A percentile compares a stretch with the other conserved stretches of the same genome.
Conservation (phyloP, 2,888 invertebrate species). For the Drosophila siamana region DNA sequence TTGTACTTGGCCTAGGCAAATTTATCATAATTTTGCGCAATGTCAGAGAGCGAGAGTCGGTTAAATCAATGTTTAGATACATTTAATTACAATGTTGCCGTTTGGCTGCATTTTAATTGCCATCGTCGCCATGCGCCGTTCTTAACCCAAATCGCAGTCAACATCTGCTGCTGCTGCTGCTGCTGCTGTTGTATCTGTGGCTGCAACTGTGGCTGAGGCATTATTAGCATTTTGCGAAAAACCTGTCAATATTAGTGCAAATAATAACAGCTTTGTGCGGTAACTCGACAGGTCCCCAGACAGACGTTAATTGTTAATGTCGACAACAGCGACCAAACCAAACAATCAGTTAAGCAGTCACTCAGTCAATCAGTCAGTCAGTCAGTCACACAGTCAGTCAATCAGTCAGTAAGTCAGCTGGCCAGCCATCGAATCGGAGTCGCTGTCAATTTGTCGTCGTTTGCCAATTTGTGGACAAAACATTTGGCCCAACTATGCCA, state of each 20-base stretch:
- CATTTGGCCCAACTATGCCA: constrained; percentile 74
- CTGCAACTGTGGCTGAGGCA: constrained; percentile 28
- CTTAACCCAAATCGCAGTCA: constrained; percentile 82
- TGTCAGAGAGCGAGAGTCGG: constrained; percentile 15
- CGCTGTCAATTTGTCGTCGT: constrained; percentile 64
- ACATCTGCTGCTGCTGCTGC: constrained; percentile 50
- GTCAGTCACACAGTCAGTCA: constrained; percentile 34
- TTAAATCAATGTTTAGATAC: constrained; percentile 78
- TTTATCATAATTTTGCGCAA: constrained; percentile 53
- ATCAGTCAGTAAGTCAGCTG: constrained; percentile 32
- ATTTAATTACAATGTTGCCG: constrained; percentile 74
- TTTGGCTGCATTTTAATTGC: constrained; percentile 72
- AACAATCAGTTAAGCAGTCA: constrained; percentile 34
- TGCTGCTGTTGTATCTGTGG: constrained; percentile 18
- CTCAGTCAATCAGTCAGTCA: constrained; percentile 33
- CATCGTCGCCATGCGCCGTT: constrained; percentile 71
- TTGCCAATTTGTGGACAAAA: constrained; percentile 58
- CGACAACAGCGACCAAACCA: constrained; percentile 64
- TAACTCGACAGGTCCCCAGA: constrained; percentile 33
- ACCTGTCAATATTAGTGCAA: constrained; percentile 83
- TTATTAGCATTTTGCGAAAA: constrained; percentile 76
- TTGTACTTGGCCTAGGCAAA: constrained; percentile 50
- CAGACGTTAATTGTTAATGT: constrained; percentile 79
- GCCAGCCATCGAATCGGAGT: constrained; percentile 25
- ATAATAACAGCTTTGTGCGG: constrained; percentile 77